phyloP scores from a whole-genome alignment of 2,113 vertebrate genomes.

The Ptilorrhoa leucosticta region DNA sequence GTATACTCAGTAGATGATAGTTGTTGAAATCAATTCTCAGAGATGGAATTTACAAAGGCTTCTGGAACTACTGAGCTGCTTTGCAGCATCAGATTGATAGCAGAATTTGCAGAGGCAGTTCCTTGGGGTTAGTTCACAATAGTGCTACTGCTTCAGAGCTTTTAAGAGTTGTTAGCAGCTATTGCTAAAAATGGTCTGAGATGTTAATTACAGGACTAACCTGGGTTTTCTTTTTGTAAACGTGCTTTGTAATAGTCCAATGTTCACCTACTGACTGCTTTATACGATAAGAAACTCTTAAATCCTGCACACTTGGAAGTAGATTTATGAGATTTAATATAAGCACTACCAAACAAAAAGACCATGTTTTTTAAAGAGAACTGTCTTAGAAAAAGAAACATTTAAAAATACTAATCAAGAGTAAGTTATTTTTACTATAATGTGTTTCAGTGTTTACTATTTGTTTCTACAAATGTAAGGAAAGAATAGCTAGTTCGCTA shows the following conservation, averaged over 20 bases:
- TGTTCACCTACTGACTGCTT: neutral
- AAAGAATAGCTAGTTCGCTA: neutral
- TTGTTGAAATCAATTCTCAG: constrained; percentile 30
- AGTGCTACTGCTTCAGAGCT: constrained; percentile 12
- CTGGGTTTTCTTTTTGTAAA: neutral
- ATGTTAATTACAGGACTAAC: neutral
- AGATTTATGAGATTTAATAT: neutral
- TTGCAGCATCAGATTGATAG: constrained; percentile 14
- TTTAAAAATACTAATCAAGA: constrained; percentile 3
- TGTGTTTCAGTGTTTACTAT: neutral
- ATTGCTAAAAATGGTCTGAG: constrained; percentile 3
- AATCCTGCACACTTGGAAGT: neutral
- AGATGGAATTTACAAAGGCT: constrained; percentile 37
- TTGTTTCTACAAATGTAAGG: neutral
- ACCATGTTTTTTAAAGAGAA: constrained; percentile 3
- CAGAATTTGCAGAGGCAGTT: constrained; percentile 14
- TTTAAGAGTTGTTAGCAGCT: constrained; percentile 27
- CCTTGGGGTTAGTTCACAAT: constrained; percentile 10
- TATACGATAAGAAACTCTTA: neutral
- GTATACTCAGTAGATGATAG: neutral
- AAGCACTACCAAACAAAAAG: neutral
- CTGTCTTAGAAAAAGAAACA: neutral
- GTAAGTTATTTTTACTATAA: neutral
- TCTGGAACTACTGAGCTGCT: neutral
- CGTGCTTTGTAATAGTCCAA: neutral